Conservation (phyloP, 2,113 vertebrate genomes). For the Eclectus roratus region DNA sequence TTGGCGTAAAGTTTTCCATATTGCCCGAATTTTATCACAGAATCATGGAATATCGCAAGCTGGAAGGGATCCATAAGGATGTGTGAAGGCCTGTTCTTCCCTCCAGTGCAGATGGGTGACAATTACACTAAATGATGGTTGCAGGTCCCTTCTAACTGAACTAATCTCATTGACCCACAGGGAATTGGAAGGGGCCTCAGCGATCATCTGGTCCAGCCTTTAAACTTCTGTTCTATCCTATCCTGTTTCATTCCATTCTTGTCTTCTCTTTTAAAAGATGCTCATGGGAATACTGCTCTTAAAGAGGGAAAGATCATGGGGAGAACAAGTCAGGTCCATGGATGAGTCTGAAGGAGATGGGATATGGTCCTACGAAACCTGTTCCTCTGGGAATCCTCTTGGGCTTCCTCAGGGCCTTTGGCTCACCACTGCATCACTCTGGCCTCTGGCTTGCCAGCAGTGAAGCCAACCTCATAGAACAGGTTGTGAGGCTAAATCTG, state of each 20-base stretch:
- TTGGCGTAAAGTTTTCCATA: background rate
- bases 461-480: background rate
- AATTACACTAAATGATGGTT: background rate
- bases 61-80: background rate
- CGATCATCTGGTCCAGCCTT: background rate
- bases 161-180: background rate
- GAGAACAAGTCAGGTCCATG: background rate
- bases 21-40: background rate
- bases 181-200: background rate
- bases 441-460: background rate
- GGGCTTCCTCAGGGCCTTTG: background rate
- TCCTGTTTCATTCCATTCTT: background rate
- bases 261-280: background rate
- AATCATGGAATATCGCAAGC: background rate
- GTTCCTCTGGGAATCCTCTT: background rate
- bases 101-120: background rate
- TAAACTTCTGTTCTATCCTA: background rate
- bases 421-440: fast-evolving
- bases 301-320: background rate
- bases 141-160: background rate
- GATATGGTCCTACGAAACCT: background rate
- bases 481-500: background rate
- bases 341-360: background rate
- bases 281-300: background rate
- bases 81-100: background rate